These are phyloP conservation scores for Trematomus bernacchii DNA, from an alignment of 2,797 vertebrate species.

Conservation along the genomic window DNA sequence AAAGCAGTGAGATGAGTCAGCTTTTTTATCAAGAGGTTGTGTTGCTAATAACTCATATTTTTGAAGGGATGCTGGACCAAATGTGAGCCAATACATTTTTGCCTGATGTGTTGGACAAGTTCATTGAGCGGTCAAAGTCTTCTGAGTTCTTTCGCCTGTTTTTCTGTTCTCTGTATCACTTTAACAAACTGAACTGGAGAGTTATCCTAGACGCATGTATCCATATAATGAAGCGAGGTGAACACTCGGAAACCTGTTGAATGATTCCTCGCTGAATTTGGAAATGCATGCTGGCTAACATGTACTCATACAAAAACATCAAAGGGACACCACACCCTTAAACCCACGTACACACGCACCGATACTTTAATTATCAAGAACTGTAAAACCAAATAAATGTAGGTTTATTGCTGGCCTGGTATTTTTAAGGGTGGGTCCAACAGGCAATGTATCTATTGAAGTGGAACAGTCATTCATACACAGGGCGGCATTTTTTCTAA, in stretches of 20 bases:
- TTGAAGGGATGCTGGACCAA: not conserved
- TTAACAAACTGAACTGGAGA: not conserved
- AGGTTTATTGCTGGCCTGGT: conserved; percentile 1
- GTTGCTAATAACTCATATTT: conserved; percentile 9
- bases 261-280: no score
- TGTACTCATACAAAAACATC: conserved; percentile 38
- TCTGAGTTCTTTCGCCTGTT: conserved; percentile 9
- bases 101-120: conserved; percentile 11
- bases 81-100: conserved; percentile 22
- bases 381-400: conserved; percentile 69
- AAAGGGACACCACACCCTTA: conserved; percentile 54
- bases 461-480: not conserved
- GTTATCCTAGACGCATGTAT: no score
- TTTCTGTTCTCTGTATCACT: conserved; percentile 3
- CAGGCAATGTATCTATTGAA: not conserved
- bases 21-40: not conserved
- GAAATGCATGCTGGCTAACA: conserved; percentile 19
- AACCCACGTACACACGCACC: not conserved
- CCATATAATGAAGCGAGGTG: no score
- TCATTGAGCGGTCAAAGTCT: conserved; percentile 24
- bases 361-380: conserved; percentile 56
- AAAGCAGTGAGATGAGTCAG: conserved; percentile 8
- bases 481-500: not conserved
- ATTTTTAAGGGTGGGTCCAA: conserved; percentile 31
- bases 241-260: no score